Conservation (phyloP, 2,888 invertebrate genomes). For the Trichogramma dendrolimi region DNA sequence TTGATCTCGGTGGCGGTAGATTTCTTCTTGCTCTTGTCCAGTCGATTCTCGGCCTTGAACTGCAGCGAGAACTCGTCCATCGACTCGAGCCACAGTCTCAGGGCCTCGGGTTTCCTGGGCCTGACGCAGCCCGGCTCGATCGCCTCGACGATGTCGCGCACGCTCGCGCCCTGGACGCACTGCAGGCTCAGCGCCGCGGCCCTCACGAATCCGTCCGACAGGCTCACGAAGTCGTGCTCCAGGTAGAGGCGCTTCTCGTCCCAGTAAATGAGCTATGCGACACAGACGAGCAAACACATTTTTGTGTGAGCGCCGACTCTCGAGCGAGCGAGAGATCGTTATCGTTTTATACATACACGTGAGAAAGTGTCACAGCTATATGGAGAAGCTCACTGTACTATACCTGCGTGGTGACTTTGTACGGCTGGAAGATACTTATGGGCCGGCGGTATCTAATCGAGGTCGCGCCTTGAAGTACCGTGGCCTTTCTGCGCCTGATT, state of each 20-base stretch:
- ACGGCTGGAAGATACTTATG: constrained; percentile 72
- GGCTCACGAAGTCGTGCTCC: constrained; percentile 76
- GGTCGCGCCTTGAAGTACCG: constrained; percentile 74
- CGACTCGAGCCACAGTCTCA: constrained; percentile 68
- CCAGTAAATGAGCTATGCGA: constrained; percentile 72
- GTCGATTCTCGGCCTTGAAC: constrained; percentile 57
- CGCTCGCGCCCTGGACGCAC: constrained; percentile 56
- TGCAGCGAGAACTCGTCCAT: constrained; percentile 75
- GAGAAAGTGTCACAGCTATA: neutral
- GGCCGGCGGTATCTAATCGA: constrained; percentile 75
- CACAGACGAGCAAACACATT: too few relatives aligned
- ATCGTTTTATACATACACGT: too few relatives aligned
- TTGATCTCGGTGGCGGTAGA: too few relatives aligned
- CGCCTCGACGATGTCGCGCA: constrained; percentile 62
- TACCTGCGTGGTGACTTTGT: constrained; percentile 72
- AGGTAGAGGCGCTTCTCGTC: constrained; percentile 80
- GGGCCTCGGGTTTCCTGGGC: constrained; percentile 65
- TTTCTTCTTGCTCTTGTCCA: neutral
- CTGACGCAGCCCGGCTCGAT: constrained; percentile 61
- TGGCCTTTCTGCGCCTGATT: constrained; percentile 61
- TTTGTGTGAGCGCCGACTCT: too few relatives aligned
- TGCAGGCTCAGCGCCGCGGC: constrained; percentile 75
- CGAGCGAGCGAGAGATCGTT: too few relatives aligned
- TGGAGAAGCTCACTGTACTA: too few relatives aligned
- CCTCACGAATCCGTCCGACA: constrained; percentile 74